phyloP scores from a whole-genome alignment of 1,140 invertebrate genomes.

The Pissodes strobi region DNA sequence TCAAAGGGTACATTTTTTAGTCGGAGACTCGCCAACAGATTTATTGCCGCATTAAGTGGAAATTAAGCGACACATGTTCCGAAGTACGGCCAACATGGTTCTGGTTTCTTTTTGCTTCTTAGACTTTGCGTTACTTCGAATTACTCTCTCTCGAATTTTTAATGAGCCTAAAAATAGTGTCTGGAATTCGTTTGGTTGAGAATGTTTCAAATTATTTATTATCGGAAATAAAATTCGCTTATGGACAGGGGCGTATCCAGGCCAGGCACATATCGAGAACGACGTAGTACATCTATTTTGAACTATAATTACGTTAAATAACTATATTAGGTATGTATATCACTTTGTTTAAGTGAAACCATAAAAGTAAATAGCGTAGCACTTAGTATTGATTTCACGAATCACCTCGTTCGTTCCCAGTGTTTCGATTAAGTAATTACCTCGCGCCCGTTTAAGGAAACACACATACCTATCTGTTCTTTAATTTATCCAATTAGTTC shows the following conservation, averaged over 20 bases:
- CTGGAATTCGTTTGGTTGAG: no score
- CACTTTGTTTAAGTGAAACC: not conserved
- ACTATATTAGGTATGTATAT: not conserved
- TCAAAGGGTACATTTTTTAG: slow-evolving; percentile 18
- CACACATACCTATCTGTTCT: slow-evolving; percentile 3
- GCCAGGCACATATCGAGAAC: no score
- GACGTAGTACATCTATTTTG: no score
- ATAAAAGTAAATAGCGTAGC: not conserved
- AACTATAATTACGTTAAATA: no score
- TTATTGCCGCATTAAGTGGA: slow-evolving; percentile 22
- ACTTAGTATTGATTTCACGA: not conserved
- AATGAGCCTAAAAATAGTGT: not conserved
- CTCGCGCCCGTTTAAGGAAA: slow-evolving; percentile 7
- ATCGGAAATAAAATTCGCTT: no score
- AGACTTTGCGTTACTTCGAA: not conserved
- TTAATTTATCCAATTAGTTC: slow-evolving; percentile 11
- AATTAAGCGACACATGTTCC: slow-evolving; percentile 21
- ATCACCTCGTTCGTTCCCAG: not conserved
- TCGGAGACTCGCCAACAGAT: slow-evolving; percentile 5
- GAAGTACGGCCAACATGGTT: not conserved
- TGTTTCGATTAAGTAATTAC: no score
- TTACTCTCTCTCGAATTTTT: not conserved
- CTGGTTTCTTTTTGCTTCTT: slow-evolving; percentile 15
- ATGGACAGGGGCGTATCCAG: no score
- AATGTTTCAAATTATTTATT: no score